phyloP scores from a whole-genome alignment of 2,888 invertebrate genomes.

The Acleris emargana region DNA sequence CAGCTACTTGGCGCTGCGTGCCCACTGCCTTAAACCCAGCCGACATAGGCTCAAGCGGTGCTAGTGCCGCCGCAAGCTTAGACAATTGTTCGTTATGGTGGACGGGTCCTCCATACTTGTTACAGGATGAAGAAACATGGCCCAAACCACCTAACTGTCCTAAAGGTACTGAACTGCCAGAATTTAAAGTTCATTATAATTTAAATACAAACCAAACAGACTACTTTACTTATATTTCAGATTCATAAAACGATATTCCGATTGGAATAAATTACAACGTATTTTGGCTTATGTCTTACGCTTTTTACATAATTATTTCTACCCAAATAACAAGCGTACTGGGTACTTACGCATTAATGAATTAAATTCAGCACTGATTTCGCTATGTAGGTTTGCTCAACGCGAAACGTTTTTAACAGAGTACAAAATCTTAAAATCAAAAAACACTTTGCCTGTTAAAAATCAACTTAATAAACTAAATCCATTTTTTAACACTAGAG shows the following conservation, averaged over 20 bases:
- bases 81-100: no score
- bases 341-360: not conserved
- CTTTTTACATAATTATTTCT: not conserved
- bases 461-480: not conserved
- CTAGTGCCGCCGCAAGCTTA: no score
- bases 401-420: not conserved
- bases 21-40: not conserved
- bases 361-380: not conserved
- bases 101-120: no score
- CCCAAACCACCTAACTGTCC: no score
- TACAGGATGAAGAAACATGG: no score
- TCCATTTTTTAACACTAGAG: not conserved
- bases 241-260: no score
- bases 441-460: not conserved
- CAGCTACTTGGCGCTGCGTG: not conserved
- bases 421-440: not conserved
- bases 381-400: not conserved
- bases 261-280: no score
- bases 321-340: slow-evolving; percentile 1
- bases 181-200: no score
- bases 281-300: not conserved
- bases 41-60: not conserved
- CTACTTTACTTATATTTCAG: not conserved
- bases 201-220: no score
- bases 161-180: not conserved